Base-by-base conservation (phyloP, 2,797 vertebrate genomes). In the Saxicola maurus region DNA sequence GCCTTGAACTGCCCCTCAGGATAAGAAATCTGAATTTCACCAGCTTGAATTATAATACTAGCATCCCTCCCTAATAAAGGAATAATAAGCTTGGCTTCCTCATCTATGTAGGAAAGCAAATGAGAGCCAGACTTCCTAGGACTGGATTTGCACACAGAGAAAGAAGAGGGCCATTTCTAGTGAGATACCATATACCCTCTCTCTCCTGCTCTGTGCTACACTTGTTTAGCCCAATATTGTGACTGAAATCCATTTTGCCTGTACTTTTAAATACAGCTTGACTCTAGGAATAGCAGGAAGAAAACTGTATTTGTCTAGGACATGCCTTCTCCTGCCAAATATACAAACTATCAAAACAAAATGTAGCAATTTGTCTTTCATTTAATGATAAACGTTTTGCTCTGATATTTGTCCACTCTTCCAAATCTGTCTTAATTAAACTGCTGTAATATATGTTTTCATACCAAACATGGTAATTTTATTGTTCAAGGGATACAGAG, bases 371-470 rank as follows among this genome's bases (percentile, higher is more conserved):
- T 90, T 68, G 21, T 64, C n/a, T 80, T 89, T 87, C 46, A 72
- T 85, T 88, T 89, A 65, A 66, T 56, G 62, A 84, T 51, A 61
- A 91, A 78, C 2, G 2, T 55, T 95, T 93, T 89, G 33, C 60
- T 87, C 35, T 28, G 31, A 31, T 87, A 78, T 81, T 86, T 89
- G 43, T 77, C 89, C 51, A 9, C 20, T 85, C 95, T 92, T 90
- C 49, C n/a, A 78, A 43, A 90, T 71, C 19, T 52, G 30, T 68
- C 68, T 87, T 87, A 88, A 93, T 94, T 93, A 91, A 91, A 78
- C 59, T 82, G 16, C 48, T 69, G 40, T 91, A 84, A 92, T 91
- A 68, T 71, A 33, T 81, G 61, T 81, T 95, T 89, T 90, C 40
- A 46, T 42, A 59, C 13, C 31, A 82, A 93, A 91, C 19, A 31